phyloP scores from a whole-genome alignment of 2,113 vertebrate genomes.

The Hippocampus barbouri region DNA sequence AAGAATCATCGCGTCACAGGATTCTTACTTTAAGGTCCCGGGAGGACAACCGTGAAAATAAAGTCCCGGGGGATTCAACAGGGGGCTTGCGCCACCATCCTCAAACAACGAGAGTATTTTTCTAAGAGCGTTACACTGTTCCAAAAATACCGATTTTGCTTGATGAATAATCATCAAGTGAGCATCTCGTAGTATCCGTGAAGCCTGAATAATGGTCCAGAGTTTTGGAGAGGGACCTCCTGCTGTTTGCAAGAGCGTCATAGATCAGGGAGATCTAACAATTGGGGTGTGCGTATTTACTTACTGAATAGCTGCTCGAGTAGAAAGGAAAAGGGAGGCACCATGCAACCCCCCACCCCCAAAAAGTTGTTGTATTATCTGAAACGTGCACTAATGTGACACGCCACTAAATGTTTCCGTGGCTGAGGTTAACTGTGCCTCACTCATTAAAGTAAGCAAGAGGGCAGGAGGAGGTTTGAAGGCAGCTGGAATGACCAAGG shows the following conservation, averaged over 20 bases:
- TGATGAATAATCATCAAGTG: constrained; percentile 54
- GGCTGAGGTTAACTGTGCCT: constrained; percentile 7
- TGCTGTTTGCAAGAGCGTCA: constrained; percentile 20
- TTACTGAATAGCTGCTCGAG: neutral
- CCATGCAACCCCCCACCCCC: too few relatives aligned
- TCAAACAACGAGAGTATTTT: neutral
- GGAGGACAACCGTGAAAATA: constrained; percentile 59
- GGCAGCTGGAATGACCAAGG: constrained; percentile 45
- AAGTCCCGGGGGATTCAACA: constrained; percentile 34
- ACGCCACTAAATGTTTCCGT: constrained; percentile 1
- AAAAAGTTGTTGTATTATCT: neutral
- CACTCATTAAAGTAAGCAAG: constrained; percentile 31
- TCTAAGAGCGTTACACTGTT: constrained; percentile 16
- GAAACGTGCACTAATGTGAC: constrained; percentile 19
- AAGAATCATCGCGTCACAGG: constrained; percentile 56
- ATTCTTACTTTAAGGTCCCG: constrained; percentile 14
- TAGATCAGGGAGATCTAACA: constrained; percentile 40
- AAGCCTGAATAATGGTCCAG: constrained; percentile 40
- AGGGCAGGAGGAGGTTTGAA: constrained; percentile 31
- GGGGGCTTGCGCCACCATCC: constrained; percentile 12
- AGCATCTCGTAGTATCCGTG: constrained; percentile 47
- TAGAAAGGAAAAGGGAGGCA: constrained; percentile 13
- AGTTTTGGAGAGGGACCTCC: constrained; percentile 35
- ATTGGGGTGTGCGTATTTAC: constrained; percentile 25
- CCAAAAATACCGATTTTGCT: constrained; percentile 62